A percentile compares a stretch with the other conserved stretches of the same genome.
Conservation (phyloP, 2,113 vertebrate genomes). For the Passer montanus region DNA sequence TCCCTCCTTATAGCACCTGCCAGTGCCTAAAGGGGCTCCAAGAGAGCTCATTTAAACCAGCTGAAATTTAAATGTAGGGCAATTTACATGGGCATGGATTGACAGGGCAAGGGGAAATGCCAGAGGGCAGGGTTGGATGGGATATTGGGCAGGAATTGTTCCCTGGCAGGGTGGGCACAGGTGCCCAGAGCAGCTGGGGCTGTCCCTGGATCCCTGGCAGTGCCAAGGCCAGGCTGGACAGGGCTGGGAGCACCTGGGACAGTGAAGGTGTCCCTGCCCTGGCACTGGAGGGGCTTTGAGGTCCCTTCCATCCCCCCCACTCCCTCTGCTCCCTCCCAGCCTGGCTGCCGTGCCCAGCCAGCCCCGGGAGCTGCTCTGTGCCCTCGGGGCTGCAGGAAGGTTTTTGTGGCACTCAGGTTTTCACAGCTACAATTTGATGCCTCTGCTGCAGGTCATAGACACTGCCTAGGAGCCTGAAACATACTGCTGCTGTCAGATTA, state of each 20-base stretch:
- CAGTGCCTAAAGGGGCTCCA: background rate
- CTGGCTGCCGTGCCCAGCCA: accelerated
- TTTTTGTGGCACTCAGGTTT: background rate
- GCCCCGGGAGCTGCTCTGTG: accelerated
- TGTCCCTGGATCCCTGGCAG: background rate
- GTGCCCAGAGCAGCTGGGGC: background rate
- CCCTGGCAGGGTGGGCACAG: background rate
- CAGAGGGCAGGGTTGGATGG: accelerated
- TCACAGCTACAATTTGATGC: background rate
- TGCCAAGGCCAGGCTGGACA: background rate
- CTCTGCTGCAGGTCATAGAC: background rate
- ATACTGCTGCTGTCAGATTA: background rate
- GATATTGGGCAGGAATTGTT: accelerated
- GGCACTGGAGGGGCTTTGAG: accelerated
- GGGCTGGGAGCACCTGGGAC: background rate
- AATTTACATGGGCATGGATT: background rate
- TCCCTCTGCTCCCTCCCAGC: background rate
- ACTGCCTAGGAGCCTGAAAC: background rate
- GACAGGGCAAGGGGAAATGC: background rate
- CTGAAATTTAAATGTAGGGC: background rate
- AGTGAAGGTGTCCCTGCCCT: background rate
- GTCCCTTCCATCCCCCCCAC: too few species aligned
- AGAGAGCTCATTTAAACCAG: background rate
- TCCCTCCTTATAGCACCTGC: background rate
- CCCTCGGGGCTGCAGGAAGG: accelerated